Conservation (phyloP, 2,113 vertebrate species). For the Pelecanoides urinatrix region DNA sequence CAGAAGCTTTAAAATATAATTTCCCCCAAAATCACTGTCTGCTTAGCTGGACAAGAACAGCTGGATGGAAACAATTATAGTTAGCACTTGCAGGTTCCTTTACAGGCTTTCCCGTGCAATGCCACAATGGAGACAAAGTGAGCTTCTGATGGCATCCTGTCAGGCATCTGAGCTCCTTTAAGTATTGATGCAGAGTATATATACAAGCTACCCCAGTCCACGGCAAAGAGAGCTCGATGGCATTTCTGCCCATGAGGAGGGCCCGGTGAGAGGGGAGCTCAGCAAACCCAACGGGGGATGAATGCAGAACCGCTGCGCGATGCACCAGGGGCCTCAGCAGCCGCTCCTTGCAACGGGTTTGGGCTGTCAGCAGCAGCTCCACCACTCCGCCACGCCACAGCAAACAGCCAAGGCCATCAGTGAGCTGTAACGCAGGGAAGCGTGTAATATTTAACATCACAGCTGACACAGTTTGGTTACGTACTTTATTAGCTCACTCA, state of each 20-base stretch:
- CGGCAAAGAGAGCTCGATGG: rapidly evolving
- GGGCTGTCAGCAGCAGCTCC: not conserved
- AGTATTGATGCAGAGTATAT: not conserved
- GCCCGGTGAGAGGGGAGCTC: not conserved
- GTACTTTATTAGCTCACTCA: not conserved
- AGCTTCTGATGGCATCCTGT: not conserved
- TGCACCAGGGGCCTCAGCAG: not conserved
- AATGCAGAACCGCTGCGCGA: rapidly evolving
- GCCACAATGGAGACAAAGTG: not conserved
- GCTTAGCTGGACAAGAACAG: not conserved
- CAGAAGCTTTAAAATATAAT: not conserved
- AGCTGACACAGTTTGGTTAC: not conserved
- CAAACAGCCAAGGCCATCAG: not conserved
- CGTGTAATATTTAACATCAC: not conserved
- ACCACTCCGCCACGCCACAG: not conserved
- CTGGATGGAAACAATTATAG: not conserved
- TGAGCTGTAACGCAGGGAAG: not conserved
- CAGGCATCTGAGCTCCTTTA: not conserved
- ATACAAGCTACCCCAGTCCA: not conserved
- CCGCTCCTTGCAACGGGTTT: not conserved
- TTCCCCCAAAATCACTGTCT: not conserved
- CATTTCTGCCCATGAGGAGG: rapidly evolving
- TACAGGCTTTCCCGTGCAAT: not conserved
- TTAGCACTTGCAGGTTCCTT: not conserved
- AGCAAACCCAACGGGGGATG: not conserved